Conservation (phyloP, 2,888 invertebrate species). For the Diarsia dahlii region DNA sequence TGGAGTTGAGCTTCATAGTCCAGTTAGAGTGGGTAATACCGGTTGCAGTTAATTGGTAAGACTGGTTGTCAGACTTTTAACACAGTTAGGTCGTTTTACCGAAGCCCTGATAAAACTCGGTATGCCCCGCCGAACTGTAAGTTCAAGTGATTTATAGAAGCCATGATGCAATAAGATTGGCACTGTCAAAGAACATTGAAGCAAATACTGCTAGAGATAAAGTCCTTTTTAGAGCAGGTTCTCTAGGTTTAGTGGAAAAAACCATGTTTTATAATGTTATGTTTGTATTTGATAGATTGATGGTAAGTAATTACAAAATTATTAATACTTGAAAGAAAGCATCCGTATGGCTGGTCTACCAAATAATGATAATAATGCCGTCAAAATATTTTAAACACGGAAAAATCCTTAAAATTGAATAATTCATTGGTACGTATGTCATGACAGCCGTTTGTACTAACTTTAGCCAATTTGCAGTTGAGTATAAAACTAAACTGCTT, state of each 20-base stretch:
- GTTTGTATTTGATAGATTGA: slow-evolving; percentile 2
- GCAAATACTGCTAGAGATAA: accelerated
- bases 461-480: neutral
- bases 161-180: neutral
- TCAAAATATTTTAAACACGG: neutral
- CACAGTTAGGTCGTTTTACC: too few relatives aligned
- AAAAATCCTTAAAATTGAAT: neutral
- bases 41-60: too few relatives aligned
- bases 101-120: too few relatives aligned
- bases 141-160: neutral
- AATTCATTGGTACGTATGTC: neutral
- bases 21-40: too few relatives aligned
- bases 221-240: neutral
- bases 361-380: neutral
- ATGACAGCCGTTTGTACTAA: neutral
- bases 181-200: slow-evolving; percentile 1
- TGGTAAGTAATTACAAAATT: neutral
- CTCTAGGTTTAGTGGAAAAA: neutral
- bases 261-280: neutral
- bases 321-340: neutral
- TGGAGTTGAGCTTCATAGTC: too few relatives aligned
- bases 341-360: neutral
- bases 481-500: neutral
- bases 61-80: too few relatives aligned
- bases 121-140: too few relatives aligned